Evolutionary conservation across 2,888 invertebrate species (phyloP), one percentile per base, ranked within the genome.

Genomic region (Stegophylla sp.): DNA sequence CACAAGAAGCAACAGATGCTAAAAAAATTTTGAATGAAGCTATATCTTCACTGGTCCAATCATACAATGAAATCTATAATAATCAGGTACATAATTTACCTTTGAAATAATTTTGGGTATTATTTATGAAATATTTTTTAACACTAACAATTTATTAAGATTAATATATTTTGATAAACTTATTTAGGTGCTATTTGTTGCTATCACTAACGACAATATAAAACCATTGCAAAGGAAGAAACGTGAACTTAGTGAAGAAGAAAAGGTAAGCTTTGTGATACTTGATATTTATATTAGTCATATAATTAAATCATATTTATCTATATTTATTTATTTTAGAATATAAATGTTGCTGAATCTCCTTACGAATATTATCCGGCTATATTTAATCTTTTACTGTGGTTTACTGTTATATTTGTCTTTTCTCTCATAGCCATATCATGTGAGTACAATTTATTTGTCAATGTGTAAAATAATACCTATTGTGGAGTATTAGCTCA

Each of bases 331-430:
- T 75, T 61, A 10, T 51, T 66, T 66, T 71, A 79, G 79, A 9
- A 23, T 1, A 20, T 83, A 3, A 83, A 83, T 66, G 41, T 83
- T 17, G 83, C 82, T 51, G 82, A 82, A n/a, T 82, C 82, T 17
- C n/a, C 94, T 86, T 87, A 88, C 72, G 88, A 89, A 20, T 90
- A 94, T 86, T 96, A 93, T 86, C 93, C 96, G 2, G 92, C 93
- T 7, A 92, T 95, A 84, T 96, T 96, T 88, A 96, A 95, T 88
- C 95, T 96, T 83, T 90, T 95, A 82, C 88, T 96, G 61, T 95
- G 95, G 94, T 93, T 94, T 86, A 90, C 91, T 84, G 89, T 95
- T 41, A 88, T 91, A 63, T 91, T 95, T 86, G 87, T 90, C 26
- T 93, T 95, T 86, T 88, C 93, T 0, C 88, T 95, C 69, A 88